phyloP scores from a whole-genome alignment of 1,140 invertebrate species.

The Trachymyrmex cornetzi region DNA sequence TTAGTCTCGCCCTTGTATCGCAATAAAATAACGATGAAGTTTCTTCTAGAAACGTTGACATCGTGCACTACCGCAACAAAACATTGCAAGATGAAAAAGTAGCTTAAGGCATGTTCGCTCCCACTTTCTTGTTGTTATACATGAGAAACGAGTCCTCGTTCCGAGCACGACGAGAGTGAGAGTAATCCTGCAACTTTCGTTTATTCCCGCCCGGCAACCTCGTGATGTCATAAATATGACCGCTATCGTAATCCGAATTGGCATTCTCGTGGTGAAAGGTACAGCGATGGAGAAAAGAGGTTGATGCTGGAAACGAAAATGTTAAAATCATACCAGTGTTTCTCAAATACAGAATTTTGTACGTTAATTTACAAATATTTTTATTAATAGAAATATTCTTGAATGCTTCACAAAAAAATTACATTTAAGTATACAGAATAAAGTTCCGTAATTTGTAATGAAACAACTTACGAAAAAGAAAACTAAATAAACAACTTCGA shows the following conservation, averaged over 20 bases:
- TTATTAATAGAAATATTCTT: too few species aligned
- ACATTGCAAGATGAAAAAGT: neutral
- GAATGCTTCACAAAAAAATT: neutral
- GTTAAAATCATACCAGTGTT: neutral
- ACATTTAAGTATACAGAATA: neutral
- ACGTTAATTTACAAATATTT: neutral
- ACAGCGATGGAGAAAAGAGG: constrained; percentile 66
- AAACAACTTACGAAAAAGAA: constrained; percentile 26
- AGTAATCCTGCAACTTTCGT: constrained; percentile 84
- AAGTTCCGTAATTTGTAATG: neutral
- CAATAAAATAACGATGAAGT: constrained; percentile 29
- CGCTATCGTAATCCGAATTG: constrained; percentile 79
- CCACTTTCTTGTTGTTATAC: constrained; percentile 55
- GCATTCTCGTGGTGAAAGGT: constrained; percentile 77
- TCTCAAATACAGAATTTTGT: neutral
- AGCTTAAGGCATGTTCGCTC: neutral
- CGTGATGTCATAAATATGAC: constrained; percentile 83
- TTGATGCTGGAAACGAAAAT: constrained; percentile 48
- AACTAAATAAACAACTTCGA: constrained; percentile 7
- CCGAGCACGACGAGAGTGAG: constrained; percentile 78
- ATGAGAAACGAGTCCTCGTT: constrained; percentile 77
- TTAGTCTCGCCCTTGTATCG: neutral
- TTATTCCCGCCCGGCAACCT: constrained; percentile 77
- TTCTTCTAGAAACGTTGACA: neutral
- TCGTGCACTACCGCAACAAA: neutral